Evolutionary conservation across 1,140 invertebrate genomes (phyloP).

Genomic region (Zaprionus davidi): DNA sequence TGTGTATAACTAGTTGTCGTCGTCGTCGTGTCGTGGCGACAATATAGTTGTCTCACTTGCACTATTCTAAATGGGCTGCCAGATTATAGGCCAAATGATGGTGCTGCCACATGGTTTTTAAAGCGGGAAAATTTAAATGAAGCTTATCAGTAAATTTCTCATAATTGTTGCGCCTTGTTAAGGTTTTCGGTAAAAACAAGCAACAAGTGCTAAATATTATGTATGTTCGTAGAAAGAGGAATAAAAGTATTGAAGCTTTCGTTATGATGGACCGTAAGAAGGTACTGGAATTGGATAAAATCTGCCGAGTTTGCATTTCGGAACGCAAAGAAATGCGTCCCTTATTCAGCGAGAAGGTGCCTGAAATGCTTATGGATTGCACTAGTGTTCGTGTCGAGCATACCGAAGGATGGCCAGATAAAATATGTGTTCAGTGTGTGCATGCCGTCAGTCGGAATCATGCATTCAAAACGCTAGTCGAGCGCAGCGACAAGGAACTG

Average conservation of each 20-base stretch:
- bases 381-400: conserved; percentile 86
- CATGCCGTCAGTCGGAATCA: conserved; percentile 86
- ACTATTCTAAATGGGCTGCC: conserved; percentile 28
- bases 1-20: conserved; percentile 71
- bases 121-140: conserved; percentile 24
- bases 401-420: conserved; percentile 86
- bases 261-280: conserved; percentile 79
- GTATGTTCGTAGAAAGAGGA: conserved; percentile 19
- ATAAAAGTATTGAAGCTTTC: neutral
- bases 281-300: conserved; percentile 85
- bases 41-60: conserved; percentile 58
- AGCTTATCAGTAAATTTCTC: conserved; percentile 37
- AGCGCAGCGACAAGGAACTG: conserved; percentile 85
- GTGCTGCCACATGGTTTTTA: conserved; percentile 2
- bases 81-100: conserved; percentile 6
- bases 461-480: conserved; percentile 86
- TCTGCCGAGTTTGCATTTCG: conserved; percentile 87
- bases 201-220: conserved; percentile 19
- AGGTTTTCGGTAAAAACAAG: neutral
- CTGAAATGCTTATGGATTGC: conserved; percentile 87
- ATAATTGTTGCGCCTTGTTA: conserved; percentile 22
- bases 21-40: conserved; percentile 34
- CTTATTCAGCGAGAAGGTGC: conserved; percentile 86
- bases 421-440: conserved; percentile 87
- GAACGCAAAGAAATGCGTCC: conserved; percentile 87